Conservation (phyloP, 2,888 invertebrate species). For the Lycia hirtaria region DNA sequence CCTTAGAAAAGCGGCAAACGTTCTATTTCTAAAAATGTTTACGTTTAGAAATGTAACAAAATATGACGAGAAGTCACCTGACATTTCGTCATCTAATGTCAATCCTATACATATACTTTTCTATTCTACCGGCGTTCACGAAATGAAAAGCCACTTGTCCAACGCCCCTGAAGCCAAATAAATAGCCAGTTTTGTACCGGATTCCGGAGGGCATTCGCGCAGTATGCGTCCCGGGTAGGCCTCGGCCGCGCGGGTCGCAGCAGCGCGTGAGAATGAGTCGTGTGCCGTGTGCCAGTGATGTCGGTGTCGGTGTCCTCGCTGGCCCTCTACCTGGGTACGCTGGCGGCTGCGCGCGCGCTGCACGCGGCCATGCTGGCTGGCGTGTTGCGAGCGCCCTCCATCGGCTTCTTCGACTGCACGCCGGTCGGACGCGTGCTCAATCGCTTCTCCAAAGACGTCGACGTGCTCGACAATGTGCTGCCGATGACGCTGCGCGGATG, state of each 20-base stretch:
- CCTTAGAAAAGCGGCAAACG: too few relatives aligned
- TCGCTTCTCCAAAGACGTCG: slow-evolving; percentile 91
- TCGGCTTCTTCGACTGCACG: slow-evolving; percentile 92
- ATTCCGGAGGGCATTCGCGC: slow-evolving; percentile 3
- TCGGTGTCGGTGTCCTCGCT: slow-evolving; percentile 88
- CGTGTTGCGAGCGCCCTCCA: slow-evolving; percentile 88
- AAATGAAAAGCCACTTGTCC: too few relatives aligned
- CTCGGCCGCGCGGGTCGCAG: not conserved
- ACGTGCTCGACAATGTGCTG: slow-evolving; percentile 89
- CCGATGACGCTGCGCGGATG: slow-evolving; percentile 90
- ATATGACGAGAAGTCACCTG: too few relatives aligned
- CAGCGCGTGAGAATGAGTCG: slow-evolving; percentile 29
- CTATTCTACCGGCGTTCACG: too few relatives aligned
- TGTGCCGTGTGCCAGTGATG: slow-evolving; percentile 77
- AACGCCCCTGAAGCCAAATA: too few relatives aligned
- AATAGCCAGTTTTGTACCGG: too few relatives aligned
- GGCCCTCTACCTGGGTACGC: slow-evolving; percentile 88
- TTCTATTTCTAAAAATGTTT: too few relatives aligned
- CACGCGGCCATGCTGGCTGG: slow-evolving; percentile 88
- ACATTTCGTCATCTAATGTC: too few relatives aligned
- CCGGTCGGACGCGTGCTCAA: slow-evolving; percentile 92
- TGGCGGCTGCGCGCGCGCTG: slow-evolving; percentile 86
- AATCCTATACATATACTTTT: too few relatives aligned
- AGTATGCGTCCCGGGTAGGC: not conserved
- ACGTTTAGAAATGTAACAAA: too few relatives aligned